These are phyloP conservation scores for Chymomyza procnemis DNA, from an alignment of 2,888 invertebrate species.

Conservation along the genomic window DNA sequence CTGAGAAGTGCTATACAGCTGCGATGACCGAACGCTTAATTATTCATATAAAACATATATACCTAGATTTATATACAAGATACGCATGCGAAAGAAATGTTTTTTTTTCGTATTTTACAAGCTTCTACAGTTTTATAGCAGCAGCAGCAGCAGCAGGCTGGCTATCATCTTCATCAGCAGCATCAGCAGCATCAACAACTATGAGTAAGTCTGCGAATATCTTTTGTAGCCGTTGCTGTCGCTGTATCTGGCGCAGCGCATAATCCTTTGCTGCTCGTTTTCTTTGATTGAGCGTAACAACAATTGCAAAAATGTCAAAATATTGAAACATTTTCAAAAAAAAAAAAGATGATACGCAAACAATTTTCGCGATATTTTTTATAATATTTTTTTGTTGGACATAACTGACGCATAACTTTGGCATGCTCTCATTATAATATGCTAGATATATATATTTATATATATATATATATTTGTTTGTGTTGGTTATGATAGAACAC, in stretches of 20 bases:
- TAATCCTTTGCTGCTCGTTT: slow-evolving; percentile 1
- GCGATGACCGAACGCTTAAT: slow-evolving; percentile 61
- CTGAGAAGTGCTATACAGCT: slow-evolving; percentile 58
- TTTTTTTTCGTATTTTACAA: slow-evolving; percentile 28
- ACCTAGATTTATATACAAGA: not conserved
- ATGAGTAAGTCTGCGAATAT: not conserved
- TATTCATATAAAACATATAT: slow-evolving; percentile 46
- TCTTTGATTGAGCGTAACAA: slow-evolving; percentile 49
- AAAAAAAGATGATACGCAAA: slow-evolving; percentile 24
- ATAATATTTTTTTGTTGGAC: not conserved
- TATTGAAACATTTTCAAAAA: slow-evolving; percentile 60
- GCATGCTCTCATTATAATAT: not conserved
- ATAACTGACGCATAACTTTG: not conserved
- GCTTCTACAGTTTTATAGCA: slow-evolving; percentile 3
- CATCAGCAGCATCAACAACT: too few species aligned
- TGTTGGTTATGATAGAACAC: slow-evolving; percentile 70
- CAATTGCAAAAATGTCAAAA: slow-evolving; percentile 64
- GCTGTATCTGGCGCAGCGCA: not conserved
- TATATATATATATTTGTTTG: not conserved
- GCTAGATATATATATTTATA: not conserved
- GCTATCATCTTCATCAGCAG: not conserved
- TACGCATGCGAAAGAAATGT: not conserved
- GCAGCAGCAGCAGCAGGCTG: too few species aligned
- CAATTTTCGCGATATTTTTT: slow-evolving; percentile 1
- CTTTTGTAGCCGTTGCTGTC: not conserved